Evolutionary conservation across 2,113 vertebrate species (phyloP).

Genomic region (Proterorhinus semilunaris): DNA sequence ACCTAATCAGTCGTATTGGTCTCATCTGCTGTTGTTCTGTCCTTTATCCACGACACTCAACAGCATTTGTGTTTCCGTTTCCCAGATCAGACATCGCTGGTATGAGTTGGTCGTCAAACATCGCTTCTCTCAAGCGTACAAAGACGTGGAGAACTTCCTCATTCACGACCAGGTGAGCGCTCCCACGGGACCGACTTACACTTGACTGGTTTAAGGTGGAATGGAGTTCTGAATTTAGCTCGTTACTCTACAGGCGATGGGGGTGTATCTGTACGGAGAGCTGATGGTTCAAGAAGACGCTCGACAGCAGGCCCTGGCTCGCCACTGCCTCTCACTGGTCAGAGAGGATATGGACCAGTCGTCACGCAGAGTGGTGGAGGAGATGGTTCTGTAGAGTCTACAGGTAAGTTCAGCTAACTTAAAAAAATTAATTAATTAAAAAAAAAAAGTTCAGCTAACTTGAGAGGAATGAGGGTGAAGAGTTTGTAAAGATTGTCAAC

Average conservation of each 20-base stretch:
- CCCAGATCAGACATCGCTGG: slow-evolving; percentile 92
- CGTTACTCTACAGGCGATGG: slow-evolving; percentile 85
- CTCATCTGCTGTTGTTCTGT: no score
- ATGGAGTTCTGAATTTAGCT: not conserved
- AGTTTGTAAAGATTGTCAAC: no score
- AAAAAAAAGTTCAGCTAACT: slow-evolving; percentile 7
- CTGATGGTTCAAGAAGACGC: slow-evolving; percentile 92
- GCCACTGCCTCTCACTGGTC: slow-evolving; percentile 80
- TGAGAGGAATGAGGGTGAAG: no score
- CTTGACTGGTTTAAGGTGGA: not conserved
- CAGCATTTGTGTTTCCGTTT: not conserved
- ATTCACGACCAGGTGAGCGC: slow-evolving; percentile 84
- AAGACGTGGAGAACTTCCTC: slow-evolving; percentile 85
- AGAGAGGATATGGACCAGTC: slow-evolving; percentile 85
- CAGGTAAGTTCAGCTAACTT: slow-evolving; percentile 62
- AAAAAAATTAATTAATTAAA: no score
- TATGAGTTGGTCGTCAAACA: slow-evolving; percentile 93
- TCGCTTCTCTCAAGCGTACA: slow-evolving; percentile 76
- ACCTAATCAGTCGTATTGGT: no score
- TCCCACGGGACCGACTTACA: not conserved
- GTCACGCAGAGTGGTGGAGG: slow-evolving; percentile 84
- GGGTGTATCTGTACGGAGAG: slow-evolving; percentile 95
- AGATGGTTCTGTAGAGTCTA: slow-evolving; percentile 86
- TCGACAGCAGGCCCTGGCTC: slow-evolving; percentile 86
- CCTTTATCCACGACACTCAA: not conserved